These are phyloP conservation scores for Melangyna quadrimaculata DNA, from an alignment of 2,888 invertebrate genomes.

Conservation along the genomic window DNA sequence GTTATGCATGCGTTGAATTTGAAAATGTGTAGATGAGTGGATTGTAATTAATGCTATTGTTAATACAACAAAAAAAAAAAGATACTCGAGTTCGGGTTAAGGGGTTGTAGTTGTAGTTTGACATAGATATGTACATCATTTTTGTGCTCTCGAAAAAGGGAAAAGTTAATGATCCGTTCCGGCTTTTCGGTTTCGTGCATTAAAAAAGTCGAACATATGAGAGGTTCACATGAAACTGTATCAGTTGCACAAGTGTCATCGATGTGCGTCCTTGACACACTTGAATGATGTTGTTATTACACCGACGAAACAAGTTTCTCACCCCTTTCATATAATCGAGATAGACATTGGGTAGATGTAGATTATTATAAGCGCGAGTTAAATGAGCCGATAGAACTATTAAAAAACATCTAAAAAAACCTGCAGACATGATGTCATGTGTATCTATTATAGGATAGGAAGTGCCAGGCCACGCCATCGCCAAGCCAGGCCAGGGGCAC, in stretches of 20 bases:
- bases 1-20: conserved; percentile 67
- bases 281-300: conserved; percentile 36
- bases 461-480: neutral
- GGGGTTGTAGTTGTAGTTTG: conserved; percentile 45
- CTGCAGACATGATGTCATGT: conserved; percentile 21
- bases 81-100: conserved; percentile 12
- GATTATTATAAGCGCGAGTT: conserved; percentile 19
- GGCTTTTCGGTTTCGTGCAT: conserved; percentile 36
- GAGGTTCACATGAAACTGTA: conserved; percentile 66
- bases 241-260: conserved; percentile 71
- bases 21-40: conserved; percentile 71
- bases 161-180: conserved; percentile 69
- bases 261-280: conserved; percentile 61
- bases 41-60: conserved; percentile 71
- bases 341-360: neutral
- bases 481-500: conserved; percentile 26
- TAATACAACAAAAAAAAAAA: conserved; percentile 53
- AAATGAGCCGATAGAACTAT: conserved; percentile 58
- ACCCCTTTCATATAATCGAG: conserved; percentile 47
- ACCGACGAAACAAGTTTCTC: conserved; percentile 47
- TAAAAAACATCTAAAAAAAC: conserved; percentile 49
- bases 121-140: conserved; percentile 11
- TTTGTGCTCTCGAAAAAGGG: conserved; percentile 23
- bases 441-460: neutral
- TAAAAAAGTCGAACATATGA: conserved; percentile 71